These are phyloP conservation scores for Thalassoma bifasciatum DNA, from an alignment of 2,113 vertebrate genomes.

Conservation along the genomic window DNA sequence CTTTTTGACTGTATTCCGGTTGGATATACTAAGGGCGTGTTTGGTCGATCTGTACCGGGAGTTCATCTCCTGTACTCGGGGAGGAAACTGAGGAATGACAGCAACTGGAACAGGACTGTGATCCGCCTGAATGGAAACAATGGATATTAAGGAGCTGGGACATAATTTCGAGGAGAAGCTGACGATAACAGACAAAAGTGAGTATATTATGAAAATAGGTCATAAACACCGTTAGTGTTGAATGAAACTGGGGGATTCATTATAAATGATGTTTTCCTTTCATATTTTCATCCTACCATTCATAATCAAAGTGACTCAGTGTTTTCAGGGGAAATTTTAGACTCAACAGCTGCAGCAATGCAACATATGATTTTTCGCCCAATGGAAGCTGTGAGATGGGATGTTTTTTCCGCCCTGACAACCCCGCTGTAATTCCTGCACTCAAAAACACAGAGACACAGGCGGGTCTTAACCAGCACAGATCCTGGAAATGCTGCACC, in stretches of 20 bases:
- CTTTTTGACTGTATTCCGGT: slow-evolving; percentile 14
- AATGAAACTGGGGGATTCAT: not conserved
- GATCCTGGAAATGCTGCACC: slow-evolving; percentile 51
- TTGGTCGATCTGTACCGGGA: slow-evolving; percentile 67
- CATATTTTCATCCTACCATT: not conserved
- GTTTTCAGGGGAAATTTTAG: not conserved
- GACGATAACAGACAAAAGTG: slow-evolving; percentile 79
- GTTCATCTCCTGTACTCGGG: slow-evolving; percentile 67
- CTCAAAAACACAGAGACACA: not conserved
- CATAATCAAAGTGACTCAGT: not conserved
- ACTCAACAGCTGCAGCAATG: slow-evolving; percentile 37
- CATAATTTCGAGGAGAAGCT: slow-evolving; percentile 78
- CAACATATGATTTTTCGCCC: slow-evolving; percentile 7
- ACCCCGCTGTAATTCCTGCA: slow-evolving; percentile 10
- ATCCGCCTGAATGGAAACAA: slow-evolving; percentile 73
- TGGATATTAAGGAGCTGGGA: slow-evolving; percentile 82
- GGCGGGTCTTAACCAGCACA: slow-evolving; percentile 20
- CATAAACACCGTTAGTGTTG: not conserved
- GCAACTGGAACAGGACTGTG: slow-evolving; percentile 64
- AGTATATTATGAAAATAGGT: slow-evolving; percentile 53
- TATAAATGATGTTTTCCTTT: not conserved
- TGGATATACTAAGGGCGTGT: slow-evolving; percentile 77
- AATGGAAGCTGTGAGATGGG: slow-evolving; percentile 8
- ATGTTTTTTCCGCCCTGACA: slow-evolving; percentile 33
- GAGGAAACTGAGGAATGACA: slow-evolving; percentile 82